These are phyloP conservation scores for Silurus aristotelis DNA, from an alignment of 2,797 vertebrate genomes.

Conservation along the genomic window DNA sequence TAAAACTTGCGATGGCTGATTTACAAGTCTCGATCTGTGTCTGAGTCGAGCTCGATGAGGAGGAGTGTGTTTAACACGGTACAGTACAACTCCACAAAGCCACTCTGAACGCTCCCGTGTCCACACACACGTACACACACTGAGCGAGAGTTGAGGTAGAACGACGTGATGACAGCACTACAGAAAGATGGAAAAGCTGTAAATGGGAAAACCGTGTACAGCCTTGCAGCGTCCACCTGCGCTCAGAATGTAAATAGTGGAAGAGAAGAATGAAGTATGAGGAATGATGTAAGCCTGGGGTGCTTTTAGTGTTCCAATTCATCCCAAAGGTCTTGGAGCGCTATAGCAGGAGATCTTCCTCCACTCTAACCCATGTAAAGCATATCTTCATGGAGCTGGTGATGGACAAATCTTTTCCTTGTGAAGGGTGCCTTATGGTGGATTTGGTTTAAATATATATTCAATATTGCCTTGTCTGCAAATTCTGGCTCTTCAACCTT, in stretches of 20 bases:
- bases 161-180: conserved; percentile 15
- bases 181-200: not conserved
- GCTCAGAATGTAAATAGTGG: conserved; percentile 7
- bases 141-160: not conserved
- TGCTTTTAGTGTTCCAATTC: too few relatives aligned
- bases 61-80: conserved; percentile 1
- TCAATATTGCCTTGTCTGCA: too few relatives aligned
- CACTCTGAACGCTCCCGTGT: conserved; percentile 36
- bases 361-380: too few relatives aligned
- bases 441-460: too few relatives aligned
- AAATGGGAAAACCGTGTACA: not conserved
- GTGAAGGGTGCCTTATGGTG: too few relatives aligned
- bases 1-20: not conserved
- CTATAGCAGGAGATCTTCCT: too few relatives aligned
- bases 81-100: conserved; percentile 14
- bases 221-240: not conserved
- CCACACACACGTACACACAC: conserved; percentile 9
- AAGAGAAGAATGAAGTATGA: not conserved
- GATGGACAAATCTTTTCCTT: too few relatives aligned
- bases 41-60: not conserved
- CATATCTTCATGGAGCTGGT: too few relatives aligned
- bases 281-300: too few relatives aligned
- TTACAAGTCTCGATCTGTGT: not conserved
- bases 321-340: too few relatives aligned
- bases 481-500: too few relatives aligned